These are phyloP conservation scores for Hippolais icterina DNA, from an alignment of 2,113 vertebrate species.

Conservation along the genomic window DNA sequence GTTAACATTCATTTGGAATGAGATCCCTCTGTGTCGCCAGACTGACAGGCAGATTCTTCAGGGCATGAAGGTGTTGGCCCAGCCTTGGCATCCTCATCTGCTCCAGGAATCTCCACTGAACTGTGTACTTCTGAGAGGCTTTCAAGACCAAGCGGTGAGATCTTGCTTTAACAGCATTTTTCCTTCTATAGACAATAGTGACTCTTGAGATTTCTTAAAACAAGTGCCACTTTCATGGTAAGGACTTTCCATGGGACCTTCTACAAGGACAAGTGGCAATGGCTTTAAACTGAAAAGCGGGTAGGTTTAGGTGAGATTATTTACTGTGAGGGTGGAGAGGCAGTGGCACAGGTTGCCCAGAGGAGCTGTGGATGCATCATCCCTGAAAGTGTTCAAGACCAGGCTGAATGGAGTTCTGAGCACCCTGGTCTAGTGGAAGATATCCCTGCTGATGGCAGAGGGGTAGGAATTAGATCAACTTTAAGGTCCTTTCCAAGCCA, in stretches of 20 bases:
- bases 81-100: background rate
- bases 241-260: background rate
- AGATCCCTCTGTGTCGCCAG: background rate
- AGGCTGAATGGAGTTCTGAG: background rate
- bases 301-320: background rate
- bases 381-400: background rate
- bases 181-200: background rate
- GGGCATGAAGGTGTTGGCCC: background rate
- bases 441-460: background rate
- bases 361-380: background rate
- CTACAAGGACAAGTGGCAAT: background rate
- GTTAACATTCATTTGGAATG: background rate
- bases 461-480: background rate
- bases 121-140: background rate
- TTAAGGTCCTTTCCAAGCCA: background rate
- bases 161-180: background rate
- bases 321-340: background rate
- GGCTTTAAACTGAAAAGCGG: background rate
- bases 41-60: background rate
- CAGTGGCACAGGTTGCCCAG: background rate
- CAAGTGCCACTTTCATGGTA: background rate
- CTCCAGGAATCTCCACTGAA: background rate
- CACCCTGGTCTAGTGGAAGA: background rate
- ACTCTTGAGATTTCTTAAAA: background rate
- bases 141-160: background rate